Evolutionary conservation across 2,797 vertebrate genomes (phyloP).

Genomic region (Potorous gilbertii): DNA sequence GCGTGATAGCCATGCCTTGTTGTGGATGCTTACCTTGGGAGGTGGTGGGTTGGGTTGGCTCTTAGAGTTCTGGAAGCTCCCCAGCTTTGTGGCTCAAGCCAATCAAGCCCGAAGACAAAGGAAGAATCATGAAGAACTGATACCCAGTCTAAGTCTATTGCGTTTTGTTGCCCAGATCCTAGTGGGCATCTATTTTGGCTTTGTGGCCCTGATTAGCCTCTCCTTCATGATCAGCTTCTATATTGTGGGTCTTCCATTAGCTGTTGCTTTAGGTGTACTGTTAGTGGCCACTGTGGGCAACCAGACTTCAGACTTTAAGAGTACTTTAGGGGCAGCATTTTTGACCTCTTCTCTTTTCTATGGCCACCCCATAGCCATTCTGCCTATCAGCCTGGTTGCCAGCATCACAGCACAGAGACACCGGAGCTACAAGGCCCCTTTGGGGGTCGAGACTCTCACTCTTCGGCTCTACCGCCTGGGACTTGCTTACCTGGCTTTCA

Average conservation of each 20-base stretch:
- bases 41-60: slow-evolving; percentile 90
- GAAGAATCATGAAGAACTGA: slow-evolving; percentile 9
- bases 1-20: slow-evolving; percentile 93
- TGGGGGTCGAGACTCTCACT: slow-evolving; percentile 66
- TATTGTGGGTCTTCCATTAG: slow-evolving; percentile 89
- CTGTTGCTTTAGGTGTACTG: slow-evolving; percentile 90
- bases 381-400: slow-evolving; percentile 91
- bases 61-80: slow-evolving; percentile 91
- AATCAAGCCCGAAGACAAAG: slow-evolving; percentile 80
- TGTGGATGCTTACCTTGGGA: slow-evolving; percentile 94
- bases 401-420: slow-evolving; percentile 88
- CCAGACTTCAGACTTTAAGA: slow-evolving; percentile 89
- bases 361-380: slow-evolving; percentile 88
- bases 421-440: slow-evolving; percentile 83
- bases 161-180: slow-evolving; percentile 89
- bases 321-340: slow-evolving; percentile 87
- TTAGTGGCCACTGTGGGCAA: slow-evolving; percentile 90
- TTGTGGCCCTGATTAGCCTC: slow-evolving; percentile 89
- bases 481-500: slow-evolving; percentile 91
- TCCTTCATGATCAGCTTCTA: slow-evolving; percentile 90
- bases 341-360: slow-evolving; percentile 91
- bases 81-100: slow-evolving; percentile 88
- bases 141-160: slow-evolving; percentile 81
- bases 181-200: slow-evolving; percentile 93
- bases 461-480: slow-evolving; percentile 89